phyloP scores from a whole-genome alignment of 2,113 vertebrate species.

The Beaufortia kweichowensis region DNA sequence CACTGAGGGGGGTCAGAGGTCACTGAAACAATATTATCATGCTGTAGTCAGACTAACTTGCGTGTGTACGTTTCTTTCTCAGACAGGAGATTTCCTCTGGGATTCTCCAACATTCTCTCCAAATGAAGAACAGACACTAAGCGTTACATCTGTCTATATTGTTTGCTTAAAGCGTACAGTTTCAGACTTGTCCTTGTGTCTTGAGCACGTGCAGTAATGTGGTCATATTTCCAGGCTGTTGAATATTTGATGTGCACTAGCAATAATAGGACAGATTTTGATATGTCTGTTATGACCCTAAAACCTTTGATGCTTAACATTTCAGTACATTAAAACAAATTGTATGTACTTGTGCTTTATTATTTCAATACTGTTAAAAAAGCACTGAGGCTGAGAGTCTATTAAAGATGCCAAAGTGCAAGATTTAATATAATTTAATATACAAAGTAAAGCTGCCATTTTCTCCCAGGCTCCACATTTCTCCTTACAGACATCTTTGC shows the following conservation, averaged over 20 bases:
- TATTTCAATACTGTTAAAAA: too few relatives aligned
- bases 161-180: conserved; percentile 8
- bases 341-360: too few relatives aligned
- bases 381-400: too few relatives aligned
- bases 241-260: background rate
- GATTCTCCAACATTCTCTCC: background rate
- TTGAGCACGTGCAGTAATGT: background rate
- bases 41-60: background rate
- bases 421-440: too few relatives aligned
- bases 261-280: too few relatives aligned
- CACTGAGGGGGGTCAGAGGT: conserved; percentile 35
- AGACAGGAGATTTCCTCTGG: background rate
- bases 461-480: too few relatives aligned
- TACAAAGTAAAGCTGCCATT: too few relatives aligned
- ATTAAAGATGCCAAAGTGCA: too few relatives aligned
- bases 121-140: conserved; percentile 26
- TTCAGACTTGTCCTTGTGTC: conserved; percentile 24
- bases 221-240: background rate
- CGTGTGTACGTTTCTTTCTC: conserved; percentile 10
- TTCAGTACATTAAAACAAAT: too few relatives aligned
- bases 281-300: background rate
- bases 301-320: background rate
- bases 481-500: too few relatives aligned
- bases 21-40: conserved; percentile 41
- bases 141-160: conserved; percentile 15